Conservation (phyloP, 2,113 vertebrate genomes). For the Cyanoderma ruficeps region DNA sequence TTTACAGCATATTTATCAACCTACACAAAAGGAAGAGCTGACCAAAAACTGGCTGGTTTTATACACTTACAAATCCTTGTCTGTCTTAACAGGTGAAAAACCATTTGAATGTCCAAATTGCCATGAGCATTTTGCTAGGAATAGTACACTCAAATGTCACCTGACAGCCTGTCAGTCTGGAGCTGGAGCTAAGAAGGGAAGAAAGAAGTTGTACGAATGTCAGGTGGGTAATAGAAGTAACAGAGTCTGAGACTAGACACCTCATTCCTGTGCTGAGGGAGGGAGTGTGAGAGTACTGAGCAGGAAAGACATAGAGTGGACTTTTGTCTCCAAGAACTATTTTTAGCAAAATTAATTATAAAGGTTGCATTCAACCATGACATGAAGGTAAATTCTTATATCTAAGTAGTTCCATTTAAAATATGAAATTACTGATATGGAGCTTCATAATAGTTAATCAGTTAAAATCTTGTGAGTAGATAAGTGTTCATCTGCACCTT, state of each 20-base stretch:
- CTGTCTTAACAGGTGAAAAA: constrained; percentile 87
- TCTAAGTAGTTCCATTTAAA: background rate
- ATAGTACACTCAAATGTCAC: constrained; percentile 97
- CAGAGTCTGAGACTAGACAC: background rate
- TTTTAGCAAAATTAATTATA: background rate
- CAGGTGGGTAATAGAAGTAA: constrained; percentile 81
- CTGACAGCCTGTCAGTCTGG: constrained; percentile 94
- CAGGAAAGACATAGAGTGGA: background rate
- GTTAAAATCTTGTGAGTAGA: background rate
- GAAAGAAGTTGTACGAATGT: constrained; percentile 97
- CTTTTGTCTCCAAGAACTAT: background rate
- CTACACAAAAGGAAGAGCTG: background rate
- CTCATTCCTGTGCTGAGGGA: background rate
- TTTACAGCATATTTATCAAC: background rate
- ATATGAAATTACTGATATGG: background rate
- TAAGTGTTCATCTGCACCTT: background rate
- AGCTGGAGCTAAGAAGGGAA: constrained; percentile 94
- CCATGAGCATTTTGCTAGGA: constrained; percentile 93
- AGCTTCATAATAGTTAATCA: background rate
- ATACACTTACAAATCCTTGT: background rate
- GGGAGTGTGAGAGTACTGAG: background rate
- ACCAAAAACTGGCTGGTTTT: background rate
- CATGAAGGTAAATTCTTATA: background rate
- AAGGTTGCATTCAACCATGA: background rate
- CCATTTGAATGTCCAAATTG: constrained; percentile 97